Percentiles rank a stretch among this genome's conserved stretches.
Evolutionary conservation across 2,888 invertebrate genomes (phyloP).

Genomic region (Philopedon plagiatum): DNA sequence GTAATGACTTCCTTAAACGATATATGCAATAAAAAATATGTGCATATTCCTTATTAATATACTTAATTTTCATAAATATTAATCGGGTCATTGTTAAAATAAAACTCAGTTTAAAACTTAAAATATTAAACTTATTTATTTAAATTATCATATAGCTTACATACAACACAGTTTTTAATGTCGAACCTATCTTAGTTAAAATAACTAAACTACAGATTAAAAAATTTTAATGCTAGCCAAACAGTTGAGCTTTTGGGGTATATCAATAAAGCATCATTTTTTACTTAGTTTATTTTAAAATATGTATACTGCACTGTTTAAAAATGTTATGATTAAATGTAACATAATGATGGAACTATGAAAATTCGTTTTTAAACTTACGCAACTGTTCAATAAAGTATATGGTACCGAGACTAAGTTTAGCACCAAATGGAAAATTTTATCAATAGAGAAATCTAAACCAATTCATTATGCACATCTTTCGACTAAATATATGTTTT

Average conservation of each 20-base stretch:
- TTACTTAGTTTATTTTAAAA: neutral
- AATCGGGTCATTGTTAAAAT: too few species aligned
- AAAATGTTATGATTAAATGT: neutral
- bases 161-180: conserved; percentile 69
- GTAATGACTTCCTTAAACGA: too few species aligned
- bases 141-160: conserved; percentile 68
- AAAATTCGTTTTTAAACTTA: too few species aligned
- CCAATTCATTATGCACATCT: too few species aligned
- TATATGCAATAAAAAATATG: too few species aligned
- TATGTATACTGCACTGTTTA: neutral
- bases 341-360: neutral
- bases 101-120: conserved; percentile 56
- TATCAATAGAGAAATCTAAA: too few species aligned
- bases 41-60: too few species aligned
- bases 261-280: too few species aligned
- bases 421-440: too few species aligned
- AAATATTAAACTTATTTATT: conserved; percentile 68
- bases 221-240: conserved; percentile 62
- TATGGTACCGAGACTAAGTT: too few species aligned
- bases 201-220: conserved; percentile 61
- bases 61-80: too few species aligned
- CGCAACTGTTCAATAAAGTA: too few species aligned
- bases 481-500: neutral
- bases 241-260: conserved; percentile 61
- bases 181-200: conserved; percentile 63